Base-by-base conservation (phyloP, 1,140 invertebrate genomes). In the Drosophila orena region DNA sequence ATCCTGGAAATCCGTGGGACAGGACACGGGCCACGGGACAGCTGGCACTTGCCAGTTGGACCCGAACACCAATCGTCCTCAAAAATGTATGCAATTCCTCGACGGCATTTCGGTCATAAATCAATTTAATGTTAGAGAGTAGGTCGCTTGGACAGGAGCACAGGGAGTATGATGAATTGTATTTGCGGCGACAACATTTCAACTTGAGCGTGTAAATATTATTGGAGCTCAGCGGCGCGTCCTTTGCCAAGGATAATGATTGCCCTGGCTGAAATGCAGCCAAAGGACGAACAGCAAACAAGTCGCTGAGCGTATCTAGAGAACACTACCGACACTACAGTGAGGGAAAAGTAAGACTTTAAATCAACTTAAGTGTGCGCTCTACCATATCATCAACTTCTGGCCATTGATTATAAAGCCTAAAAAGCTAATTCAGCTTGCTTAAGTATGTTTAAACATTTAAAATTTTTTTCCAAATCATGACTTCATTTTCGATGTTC, bases 121-220 rank as follows among this genome's bases (percentile, higher is more conserved):
- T 85, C 81, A 85, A 86, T 81, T 85, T 84, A 65, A 42, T 70
- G 69, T 54, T 66, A 65, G 65, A 65, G 60, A 43, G 64, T 43
- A 35, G 57, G 40, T 12, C 35, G 37, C 30, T 17, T 35, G 54
- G 60, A 60, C 73, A 73, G 24, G 53, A 72, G 17, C n/a, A 65
- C 43, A 55, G 54, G 54, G 44, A 56, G 59, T 64, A 81, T 89
- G 80, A 84, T 88, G 75, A 77, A 88, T 88, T 68, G 76, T 89
- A 83, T 88, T 83, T 88, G 79, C 59, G 66, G 64, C 49, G 53
- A 77, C 62, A 70, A 88, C 66, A 84, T 77, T 79, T 76, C 68
- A 69, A 66, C 34, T 70, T 58, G 60, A 56, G 60, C 72, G 79
- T 89, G 79, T 76, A 88, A 88, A 84, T 84, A 89, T 89, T 90